phyloP scores from a whole-genome alignment of 1,140 invertebrate species.

The Lasaia peninsularis region DNA sequence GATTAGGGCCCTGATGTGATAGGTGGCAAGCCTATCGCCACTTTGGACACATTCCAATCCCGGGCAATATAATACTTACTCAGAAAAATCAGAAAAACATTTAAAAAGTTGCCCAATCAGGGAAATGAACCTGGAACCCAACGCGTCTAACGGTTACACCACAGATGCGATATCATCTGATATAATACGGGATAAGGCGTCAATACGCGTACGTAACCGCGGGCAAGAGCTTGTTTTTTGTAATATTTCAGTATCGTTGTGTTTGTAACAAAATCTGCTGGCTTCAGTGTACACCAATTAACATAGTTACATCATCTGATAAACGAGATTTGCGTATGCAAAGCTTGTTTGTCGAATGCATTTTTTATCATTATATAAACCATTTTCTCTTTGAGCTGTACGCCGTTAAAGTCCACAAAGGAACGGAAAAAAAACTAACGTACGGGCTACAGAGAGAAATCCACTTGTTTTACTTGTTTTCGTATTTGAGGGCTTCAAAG shows the following conservation, averaged over 20 bases:
- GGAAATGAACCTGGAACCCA: too few relatives aligned
- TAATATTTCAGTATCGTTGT: background rate
- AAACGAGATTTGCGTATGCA: slow-evolving; percentile 12
- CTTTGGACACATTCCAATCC: too few relatives aligned
- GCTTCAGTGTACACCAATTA: background rate
- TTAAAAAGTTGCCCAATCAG: too few relatives aligned
- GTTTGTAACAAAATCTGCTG: background rate
- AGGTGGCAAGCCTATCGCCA: too few relatives aligned
- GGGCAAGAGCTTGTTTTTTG: too few relatives aligned
- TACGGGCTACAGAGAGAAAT: slow-evolving; percentile 9
- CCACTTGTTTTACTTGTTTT: slow-evolving; percentile 18
- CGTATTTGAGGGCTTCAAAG: slow-evolving; percentile 14
- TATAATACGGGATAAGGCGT: too few relatives aligned
- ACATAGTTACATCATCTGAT: slow-evolving; percentile 4
- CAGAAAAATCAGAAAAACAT: too few relatives aligned
- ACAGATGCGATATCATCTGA: too few relatives aligned
- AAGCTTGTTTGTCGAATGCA: slow-evolving; percentile 13
- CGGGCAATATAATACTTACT: too few relatives aligned
- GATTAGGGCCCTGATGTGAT: too few relatives aligned
- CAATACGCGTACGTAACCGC: too few relatives aligned
- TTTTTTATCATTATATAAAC: slow-evolving; percentile 23
- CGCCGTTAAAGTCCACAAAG: slow-evolving; percentile 20
- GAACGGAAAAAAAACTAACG: slow-evolving; percentile 22
- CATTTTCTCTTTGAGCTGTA: slow-evolving; percentile 21
- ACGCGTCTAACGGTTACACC: too few relatives aligned